Base-by-base conservation (phyloP, 2,888 invertebrate genomes). In the Drosophila pseudotakahashii region DNA sequence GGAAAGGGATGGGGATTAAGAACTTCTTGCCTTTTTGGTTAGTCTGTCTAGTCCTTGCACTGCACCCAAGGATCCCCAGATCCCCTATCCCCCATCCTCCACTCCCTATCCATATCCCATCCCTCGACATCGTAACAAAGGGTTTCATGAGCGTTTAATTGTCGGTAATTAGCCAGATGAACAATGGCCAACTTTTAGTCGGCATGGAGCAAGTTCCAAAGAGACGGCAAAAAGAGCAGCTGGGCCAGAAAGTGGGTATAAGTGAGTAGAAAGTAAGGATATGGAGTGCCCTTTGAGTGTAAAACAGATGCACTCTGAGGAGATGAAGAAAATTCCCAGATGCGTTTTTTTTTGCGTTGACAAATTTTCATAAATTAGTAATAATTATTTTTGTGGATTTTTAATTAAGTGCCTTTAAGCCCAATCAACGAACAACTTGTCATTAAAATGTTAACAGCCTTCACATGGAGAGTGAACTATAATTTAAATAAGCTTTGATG, bases 91-190 rank as follows among this genome's bases (percentile, higher is more conserved):
- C 7, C 26, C 23, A 23, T 26, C 26, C 42, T 23, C 42, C 13
- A 13, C 13, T 16, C 47, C 19, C 19, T 9, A 47, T 47, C 42
- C 45, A 47, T 7, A 32, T 7, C n/a, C 41, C n/a, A 30, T 16
- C 23, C 23, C 23, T 13, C 3, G 63, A 57, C 39, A 54, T 54
- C 44, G 45, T 61, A 53, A 72, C 68, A 73, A 70, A 73, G 69
- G 68, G 60, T 73, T 52, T 67, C 75, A 55, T 58, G 55, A 74
- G 80, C 73, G 69, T 76, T 75, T 86, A 81, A 81, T 81, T 86
- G 78, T 78, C 76, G 76, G 81, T 81, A 86, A 81, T 86, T 83
- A 86, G 81, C 79, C 67, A 48, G 66, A 73, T 58, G 61, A 63
- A 74, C 75, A 81, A 76, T 69, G 60, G 39, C 32, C 69, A 77